These are phyloP conservation scores for Channallabes apus DNA, from an alignment of 2,797 vertebrate genomes.

Conservation along the genomic window DNA sequence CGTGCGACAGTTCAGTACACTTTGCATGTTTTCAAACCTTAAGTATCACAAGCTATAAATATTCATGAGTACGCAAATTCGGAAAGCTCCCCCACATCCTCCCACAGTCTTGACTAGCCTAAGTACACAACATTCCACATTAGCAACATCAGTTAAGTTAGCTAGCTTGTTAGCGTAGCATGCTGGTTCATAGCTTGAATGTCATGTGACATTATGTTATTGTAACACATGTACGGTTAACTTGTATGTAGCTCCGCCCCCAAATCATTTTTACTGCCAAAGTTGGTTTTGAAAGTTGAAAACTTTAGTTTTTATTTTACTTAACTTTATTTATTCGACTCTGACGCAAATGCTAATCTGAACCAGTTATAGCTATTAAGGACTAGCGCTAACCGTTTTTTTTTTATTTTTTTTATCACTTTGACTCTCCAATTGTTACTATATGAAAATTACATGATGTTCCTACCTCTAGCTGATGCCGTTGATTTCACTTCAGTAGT, in stretches of 20 bases:
- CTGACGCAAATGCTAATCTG: background rate
- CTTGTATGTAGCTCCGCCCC: no score
- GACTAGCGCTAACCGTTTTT: no score
- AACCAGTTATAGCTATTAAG: background rate
- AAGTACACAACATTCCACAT: background rate
- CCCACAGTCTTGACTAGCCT: background rate
- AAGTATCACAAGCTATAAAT: background rate
- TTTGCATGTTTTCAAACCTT: background rate
- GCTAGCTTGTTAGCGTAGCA: background rate
- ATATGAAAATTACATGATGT: background rate
- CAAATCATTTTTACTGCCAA: no score
- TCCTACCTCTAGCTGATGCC: background rate
- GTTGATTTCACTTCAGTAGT: background rate
- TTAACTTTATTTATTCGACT: background rate
- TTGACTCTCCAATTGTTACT: background rate
- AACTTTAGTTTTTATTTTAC: no score
- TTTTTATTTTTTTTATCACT: background rate
- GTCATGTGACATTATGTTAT: background rate
- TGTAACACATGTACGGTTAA: no score
- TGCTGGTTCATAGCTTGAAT: background rate
- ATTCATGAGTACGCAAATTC: background rate
- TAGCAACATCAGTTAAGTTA: background rate
- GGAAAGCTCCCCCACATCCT: no score
- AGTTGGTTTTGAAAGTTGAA: no score
- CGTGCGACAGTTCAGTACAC: background rate